Percentiles rank a stretch among this genome's conserved stretches.
phyloP scores from a whole-genome alignment of 2,797 vertebrate species.

The Pipistrellus kuhlii region DNA sequence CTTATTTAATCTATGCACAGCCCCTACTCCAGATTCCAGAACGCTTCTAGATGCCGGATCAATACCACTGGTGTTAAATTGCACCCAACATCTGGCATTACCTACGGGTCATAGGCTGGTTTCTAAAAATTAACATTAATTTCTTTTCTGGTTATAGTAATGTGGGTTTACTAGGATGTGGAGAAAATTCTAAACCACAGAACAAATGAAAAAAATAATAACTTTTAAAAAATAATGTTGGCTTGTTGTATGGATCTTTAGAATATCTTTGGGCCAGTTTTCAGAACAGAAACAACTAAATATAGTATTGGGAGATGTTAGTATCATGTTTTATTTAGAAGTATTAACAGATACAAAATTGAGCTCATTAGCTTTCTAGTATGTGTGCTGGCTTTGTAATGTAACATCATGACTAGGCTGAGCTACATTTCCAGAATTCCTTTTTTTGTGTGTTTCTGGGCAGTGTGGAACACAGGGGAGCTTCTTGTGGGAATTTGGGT shows the following conservation, averaged over 20 bases:
- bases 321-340: slow-evolving; percentile 19
- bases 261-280: slow-evolving; percentile 3
- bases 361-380: neutral
- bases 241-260: neutral
- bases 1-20: no score
- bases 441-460: neutral
- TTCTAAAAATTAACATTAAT: slow-evolving; percentile 26
- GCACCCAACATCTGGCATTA: no score
- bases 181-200: slow-evolving; percentile 14
- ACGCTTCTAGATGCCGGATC: no score
- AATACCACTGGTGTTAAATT: no score
- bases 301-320: slow-evolving; percentile 22
- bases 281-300: slow-evolving; percentile 32
- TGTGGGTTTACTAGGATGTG: neutral
- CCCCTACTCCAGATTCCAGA: no score
- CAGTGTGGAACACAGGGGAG: neutral
- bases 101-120: neutral
- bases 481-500: neutral
- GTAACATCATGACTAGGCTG: neutral
- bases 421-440: slow-evolving; percentile 6
- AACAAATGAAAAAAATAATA: slow-evolving; percentile 49
- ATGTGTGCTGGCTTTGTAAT: neutral
- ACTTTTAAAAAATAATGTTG: neutral
- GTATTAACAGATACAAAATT: slow-evolving; percentile 7
- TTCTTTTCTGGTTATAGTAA: slow-evolving; percentile 46